A percentile compares a stretch with the other conserved stretches of the same genome.
Evolutionary conservation across 2,888 invertebrate species (phyloP).

Genomic region (Lithophane semibrunnea): DNA sequence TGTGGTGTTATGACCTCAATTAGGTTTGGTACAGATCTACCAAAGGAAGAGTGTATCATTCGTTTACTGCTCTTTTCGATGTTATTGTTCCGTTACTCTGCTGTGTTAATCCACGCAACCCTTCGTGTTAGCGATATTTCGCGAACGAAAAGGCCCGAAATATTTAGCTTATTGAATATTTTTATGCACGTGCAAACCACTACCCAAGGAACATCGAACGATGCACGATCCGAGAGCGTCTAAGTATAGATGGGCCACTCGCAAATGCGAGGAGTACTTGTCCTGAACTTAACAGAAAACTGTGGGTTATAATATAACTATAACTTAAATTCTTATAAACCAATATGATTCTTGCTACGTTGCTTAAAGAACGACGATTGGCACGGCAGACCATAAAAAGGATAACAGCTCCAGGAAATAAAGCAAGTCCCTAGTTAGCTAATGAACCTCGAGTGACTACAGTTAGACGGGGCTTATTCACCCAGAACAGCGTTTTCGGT

Average conservation of each 20-base stretch:
- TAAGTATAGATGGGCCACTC: neutral
- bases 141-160: neutral
- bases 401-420: constrained; percentile 51
- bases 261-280: constrained; percentile 14
- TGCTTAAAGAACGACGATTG: constrained; percentile 17
- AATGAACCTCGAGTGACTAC: constrained; percentile 47
- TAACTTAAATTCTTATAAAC: neutral
- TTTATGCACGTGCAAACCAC: neutral
- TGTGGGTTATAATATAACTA: neutral
- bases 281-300: neutral
- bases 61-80: constrained; percentile 5
- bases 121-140: neutral
- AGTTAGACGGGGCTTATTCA: constrained; percentile 28
- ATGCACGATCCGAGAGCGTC: neutral
- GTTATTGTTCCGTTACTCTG: neutral
- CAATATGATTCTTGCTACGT: neutral
- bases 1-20: neutral
- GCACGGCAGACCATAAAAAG: constrained; percentile 25
- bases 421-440: constrained; percentile 37
- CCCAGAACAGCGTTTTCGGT: constrained; percentile 23
- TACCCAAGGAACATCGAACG: neutral
- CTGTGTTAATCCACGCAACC: neutral
- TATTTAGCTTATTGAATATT: neutral
- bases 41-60: neutral
- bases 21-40: neutral